A percentile compares a stretch with the other conserved stretches of the same genome.
phyloP scores from a whole-genome alignment of 2,797 vertebrate genomes.

The Meriones psammophilus region DNA sequence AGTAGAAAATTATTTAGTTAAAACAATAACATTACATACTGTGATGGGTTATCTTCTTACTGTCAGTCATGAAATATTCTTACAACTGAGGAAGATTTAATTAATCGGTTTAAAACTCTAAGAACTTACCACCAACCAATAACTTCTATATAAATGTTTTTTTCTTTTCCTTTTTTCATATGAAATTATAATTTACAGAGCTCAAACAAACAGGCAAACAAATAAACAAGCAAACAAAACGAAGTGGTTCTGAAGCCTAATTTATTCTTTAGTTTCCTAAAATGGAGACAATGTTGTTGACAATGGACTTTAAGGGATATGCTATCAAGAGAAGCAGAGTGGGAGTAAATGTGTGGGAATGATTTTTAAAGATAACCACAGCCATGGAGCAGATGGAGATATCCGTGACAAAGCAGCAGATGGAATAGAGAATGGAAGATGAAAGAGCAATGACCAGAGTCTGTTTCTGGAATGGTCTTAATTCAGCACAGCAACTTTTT shows the following conservation, averaged over 20 bases:
- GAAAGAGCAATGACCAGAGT: slow-evolving; percentile 71
- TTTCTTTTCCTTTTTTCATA: neutral
- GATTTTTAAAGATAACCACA: slow-evolving; percentile 71
- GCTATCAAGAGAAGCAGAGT: neutral
- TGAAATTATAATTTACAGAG: neutral
- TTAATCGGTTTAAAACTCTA: neutral
- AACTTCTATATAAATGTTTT: neutral
- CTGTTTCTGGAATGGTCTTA: slow-evolving; percentile 75
- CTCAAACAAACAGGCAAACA: neutral
- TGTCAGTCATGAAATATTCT: neutral
- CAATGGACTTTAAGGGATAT: neutral
- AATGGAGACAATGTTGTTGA: neutral
- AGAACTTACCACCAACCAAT: neutral
- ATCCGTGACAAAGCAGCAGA: slow-evolving; percentile 80
- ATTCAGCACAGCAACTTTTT: slow-evolving; percentile 64
- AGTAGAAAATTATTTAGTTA: neutral
- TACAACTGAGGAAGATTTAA: neutral
- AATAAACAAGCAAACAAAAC: neutral
- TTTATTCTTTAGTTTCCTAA: neutral
- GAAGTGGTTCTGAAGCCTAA: neutral
- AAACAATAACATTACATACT: neutral
- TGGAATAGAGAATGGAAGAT: slow-evolving; percentile 59
- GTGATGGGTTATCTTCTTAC: neutral
- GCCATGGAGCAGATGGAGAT: slow-evolving; percentile 76
- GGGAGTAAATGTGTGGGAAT: slow-evolving; percentile 21